These are phyloP conservation scores for Eristalinus aeneus DNA, from an alignment of 2,888 invertebrate genomes.

Conservation along the genomic window DNA sequence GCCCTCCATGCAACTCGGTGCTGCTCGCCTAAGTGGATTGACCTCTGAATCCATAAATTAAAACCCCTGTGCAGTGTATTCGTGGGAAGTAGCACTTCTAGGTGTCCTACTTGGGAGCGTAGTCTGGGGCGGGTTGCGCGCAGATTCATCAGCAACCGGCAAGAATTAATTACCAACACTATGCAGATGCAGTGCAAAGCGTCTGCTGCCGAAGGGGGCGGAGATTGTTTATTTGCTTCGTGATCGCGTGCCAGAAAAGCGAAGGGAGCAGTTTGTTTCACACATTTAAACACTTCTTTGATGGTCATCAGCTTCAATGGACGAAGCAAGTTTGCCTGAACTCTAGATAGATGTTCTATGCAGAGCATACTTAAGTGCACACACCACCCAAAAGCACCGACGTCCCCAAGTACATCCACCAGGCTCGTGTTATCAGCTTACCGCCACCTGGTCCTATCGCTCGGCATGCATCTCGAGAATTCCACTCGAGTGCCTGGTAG, in stretches of 20 bases:
- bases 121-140: background rate
- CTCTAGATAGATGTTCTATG: no score
- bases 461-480: background rate
- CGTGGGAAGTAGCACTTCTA: background rate
- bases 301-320: no score
- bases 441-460: background rate
- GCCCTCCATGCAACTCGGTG: constrained; percentile 1
- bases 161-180: background rate
- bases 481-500: background rate
- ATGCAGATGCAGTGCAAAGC: background rate
- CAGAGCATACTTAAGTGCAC: background rate
- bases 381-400: background rate
- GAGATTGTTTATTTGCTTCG: background rate
- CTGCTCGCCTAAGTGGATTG: constrained; percentile 31
- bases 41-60: constrained; percentile 47
- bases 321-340: no score
- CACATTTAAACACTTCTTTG: no score
- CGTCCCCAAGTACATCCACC: background rate
- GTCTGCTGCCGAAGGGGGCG: background rate
- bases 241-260: background rate
- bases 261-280: background rate
- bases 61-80: constrained; percentile 14
- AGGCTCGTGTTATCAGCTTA: background rate
- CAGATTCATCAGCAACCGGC: background rate
- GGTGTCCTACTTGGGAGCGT: background rate